Conservation (phyloP, 2,113 vertebrate genomes). For the Alouatta palliata region DNA sequence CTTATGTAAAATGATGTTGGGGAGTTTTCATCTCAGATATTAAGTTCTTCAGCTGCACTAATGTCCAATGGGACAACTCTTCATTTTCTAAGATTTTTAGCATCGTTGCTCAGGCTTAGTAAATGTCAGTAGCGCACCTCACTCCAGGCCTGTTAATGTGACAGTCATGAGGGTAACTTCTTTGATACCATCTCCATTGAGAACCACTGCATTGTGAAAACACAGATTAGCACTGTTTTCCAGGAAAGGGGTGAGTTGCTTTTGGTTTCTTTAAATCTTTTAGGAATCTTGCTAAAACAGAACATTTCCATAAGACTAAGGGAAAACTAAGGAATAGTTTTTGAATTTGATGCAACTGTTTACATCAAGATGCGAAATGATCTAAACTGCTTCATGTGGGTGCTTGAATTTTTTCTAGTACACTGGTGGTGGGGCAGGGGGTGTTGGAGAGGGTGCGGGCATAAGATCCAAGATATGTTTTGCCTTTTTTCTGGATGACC, state of each 20-base stretch:
- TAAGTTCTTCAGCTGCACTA: neutral
- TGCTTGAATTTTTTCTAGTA: constrained; percentile 1
- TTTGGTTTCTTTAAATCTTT: neutral
- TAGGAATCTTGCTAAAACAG: constrained; percentile 9
- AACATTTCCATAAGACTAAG: neutral
- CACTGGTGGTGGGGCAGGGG: neutral
- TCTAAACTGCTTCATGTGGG: neutral
- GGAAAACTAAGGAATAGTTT: neutral
- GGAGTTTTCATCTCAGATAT: neutral
- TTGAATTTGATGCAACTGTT: neutral
- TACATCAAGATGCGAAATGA: neutral
- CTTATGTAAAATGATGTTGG: neutral
- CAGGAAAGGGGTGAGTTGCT: neutral
- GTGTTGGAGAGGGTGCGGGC: neutral
- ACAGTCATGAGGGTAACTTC: neutral
- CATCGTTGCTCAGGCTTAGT: neutral
- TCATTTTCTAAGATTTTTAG: neutral
- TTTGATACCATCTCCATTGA: neutral
- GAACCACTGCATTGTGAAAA: neutral
- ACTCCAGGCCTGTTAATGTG: neutral
- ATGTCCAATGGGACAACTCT: neutral
- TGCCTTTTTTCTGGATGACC: neutral
- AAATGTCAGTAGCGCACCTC: neutral
- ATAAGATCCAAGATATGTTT: neutral
- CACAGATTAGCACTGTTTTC: neutral